Evolutionary conservation across 2,113 vertebrate species (phyloP), one percentile per base, ranked within the genome.

Genomic region (Castor canadensis): DNA sequence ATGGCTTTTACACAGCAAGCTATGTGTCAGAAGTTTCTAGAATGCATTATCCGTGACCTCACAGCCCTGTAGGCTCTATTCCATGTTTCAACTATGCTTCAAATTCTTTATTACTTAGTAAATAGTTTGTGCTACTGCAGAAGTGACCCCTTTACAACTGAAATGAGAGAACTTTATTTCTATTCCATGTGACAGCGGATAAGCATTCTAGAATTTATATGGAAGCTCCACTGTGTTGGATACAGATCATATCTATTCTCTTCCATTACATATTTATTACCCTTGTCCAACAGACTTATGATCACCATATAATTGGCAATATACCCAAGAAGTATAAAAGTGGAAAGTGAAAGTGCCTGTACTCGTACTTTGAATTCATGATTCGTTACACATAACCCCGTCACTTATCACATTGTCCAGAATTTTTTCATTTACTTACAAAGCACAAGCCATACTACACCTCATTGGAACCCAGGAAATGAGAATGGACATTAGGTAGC

Each of bases 221-320:
- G n/a, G 38, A 72, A 32, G 12, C 1, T 9, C 35, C 16, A 5
- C 9, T 6, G 1, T 20, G 0, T 10, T 62, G 54, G 2, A 15
- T 8, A 1, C 8, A 19, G 40, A 7, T 13, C 12, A 16, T 40
- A 77, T 60, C 67, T 71, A 10, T 24, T 60, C 15, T 67, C 3
- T 56, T 38, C 6, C 84, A 10, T 60, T 47, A 30, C 35, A 11
- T 58, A 11, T 4, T 54, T n/a, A 4, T 24, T 43, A 3, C 19
- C n/a, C 38, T 26, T 35, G 1, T n/a, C 30, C 8, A n/a, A 40
- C 26, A 92, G 62, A 52, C 1, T 15, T 38, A 7, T 15, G 20
- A 30, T 13, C 15, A 35, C 43, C 1, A 43, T 4, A 86, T 9
- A n/a, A n/a, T 13, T 10, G 4, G 4, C 13, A 64, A 24, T 6